Evolutionary conservation across 2,113 vertebrate genomes (phyloP).

Genomic region (Formicarius rufipectus): DNA sequence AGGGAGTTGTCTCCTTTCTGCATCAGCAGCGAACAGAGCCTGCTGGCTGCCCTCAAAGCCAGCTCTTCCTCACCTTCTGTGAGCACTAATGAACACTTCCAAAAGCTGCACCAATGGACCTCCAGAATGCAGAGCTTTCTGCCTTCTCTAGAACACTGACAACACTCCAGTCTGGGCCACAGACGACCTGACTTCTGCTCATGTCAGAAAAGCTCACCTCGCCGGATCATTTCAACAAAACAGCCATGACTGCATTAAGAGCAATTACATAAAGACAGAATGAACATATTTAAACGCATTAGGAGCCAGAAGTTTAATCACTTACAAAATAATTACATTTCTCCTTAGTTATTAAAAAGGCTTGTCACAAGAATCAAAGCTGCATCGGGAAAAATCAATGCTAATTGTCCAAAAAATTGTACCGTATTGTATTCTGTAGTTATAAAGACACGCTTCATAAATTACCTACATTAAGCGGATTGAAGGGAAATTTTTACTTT

Average conservation of each 20-base stretch:
- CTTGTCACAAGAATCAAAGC: background rate
- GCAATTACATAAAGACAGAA: background rate
- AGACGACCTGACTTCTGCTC: background rate
- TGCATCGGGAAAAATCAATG: background rate
- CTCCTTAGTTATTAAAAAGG: background rate
- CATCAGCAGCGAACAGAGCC: background rate
- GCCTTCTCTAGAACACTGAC: background rate
- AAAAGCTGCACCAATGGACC: background rate
- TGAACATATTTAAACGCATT: background rate
- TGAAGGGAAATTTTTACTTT: background rate
- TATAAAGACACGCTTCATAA: background rate
- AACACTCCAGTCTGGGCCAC: background rate
- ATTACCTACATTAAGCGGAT: background rate
- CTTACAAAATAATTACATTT: background rate
- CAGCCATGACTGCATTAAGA: background rate
- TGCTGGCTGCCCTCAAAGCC: background rate
- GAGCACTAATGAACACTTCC: background rate
- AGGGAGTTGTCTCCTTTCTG: background rate
- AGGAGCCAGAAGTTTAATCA: background rate
- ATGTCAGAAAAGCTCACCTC: background rate
- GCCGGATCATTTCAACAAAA: background rate
- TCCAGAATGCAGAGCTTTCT: background rate
- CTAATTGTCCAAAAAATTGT: background rate
- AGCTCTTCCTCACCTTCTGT: background rate
- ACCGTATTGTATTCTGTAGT: background rate